Base-by-base conservation (phyloP, 2,888 invertebrate species). In the Elegia similella region DNA sequence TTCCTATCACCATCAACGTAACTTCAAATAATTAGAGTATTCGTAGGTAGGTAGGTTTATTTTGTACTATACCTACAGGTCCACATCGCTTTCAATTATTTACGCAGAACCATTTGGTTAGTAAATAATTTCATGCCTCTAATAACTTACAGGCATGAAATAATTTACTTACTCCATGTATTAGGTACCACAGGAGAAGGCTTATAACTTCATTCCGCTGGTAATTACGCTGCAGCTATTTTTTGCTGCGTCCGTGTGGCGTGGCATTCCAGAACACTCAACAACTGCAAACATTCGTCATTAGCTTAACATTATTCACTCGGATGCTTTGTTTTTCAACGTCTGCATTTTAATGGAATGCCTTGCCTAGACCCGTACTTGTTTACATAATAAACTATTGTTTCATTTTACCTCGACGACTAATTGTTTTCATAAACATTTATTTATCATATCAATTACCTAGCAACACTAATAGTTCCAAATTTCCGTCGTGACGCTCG, bases 301-400 rank as follows among this genome's bases (percentile, higher is more conserved):
- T 85, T 85, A 84, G 74, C 64, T 76, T 81, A 74, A 80, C 78
- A 83, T 83, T 84, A 82, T 84, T 84, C 81, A 80, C 72, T 76
- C 67, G 72, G 69, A 76, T 76, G 72, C 74, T 72, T 68, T 71
- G 76, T 84, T 85, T 84, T 85, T 84, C 75, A 72, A 57, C 80
- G 81, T 85, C 82, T 82, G 81, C 78, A 70, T 80, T 79, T 76
- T 77, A 81, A 80, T 78, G 72, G 75, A 77, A 76, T 70, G 69
- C 71, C 62, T 52, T 57, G 5, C 23, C n/a, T 23, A 23, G 23
- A 23, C 23, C 23, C 23, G 23, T 23, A 23, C 23, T 23, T 23
- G 23, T 23, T 23, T 23, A 23, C 23, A 23, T 23, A 23, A 23
- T 23, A 38, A 47, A 13, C 29, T 44, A 44, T 43, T 54, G 54